Percentiles rank a stretch among this genome's conserved stretches.
These are phyloP conservation scores for Saccopteryx leptura DNA, from an alignment of 2,113 vertebrate genomes.

Conservation along the genomic window DNA sequence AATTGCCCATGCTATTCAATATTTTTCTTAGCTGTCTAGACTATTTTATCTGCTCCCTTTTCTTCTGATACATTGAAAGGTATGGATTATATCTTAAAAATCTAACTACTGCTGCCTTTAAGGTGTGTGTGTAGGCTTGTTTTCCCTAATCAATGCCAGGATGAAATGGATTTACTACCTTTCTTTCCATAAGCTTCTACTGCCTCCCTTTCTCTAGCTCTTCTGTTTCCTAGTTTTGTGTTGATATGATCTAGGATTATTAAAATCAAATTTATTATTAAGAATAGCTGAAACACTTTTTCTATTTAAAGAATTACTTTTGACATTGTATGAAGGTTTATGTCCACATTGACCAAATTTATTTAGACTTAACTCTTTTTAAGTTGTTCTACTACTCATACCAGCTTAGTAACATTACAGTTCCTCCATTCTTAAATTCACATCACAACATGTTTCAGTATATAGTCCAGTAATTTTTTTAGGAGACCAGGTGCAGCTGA, in stretches of 20 bases:
- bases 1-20: neutral
- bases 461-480: slow-evolving; percentile 16
- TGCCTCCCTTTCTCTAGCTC: neutral
- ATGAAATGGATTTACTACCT: neutral
- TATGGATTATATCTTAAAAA: neutral
- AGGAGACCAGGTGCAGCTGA: neutral
- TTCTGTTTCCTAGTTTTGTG: neutral
- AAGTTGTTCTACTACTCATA: neutral
- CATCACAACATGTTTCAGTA: neutral
- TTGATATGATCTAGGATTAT: slow-evolving; percentile 18
- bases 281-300: neutral
- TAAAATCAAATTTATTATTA: neutral
- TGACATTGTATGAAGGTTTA: neutral
- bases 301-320: neutral
- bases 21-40: neutral
- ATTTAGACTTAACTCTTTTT: neutral
- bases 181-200: neutral
- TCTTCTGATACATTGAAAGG: neutral
- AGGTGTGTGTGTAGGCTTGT: neutral
- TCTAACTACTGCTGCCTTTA: neutral
- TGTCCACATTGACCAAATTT: neutral
- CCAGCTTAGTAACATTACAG: neutral
- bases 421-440: neutral
- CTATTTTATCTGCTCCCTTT: slow-evolving; percentile 2
- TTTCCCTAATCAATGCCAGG: slow-evolving; percentile 13